Percentiles rank a stretch among this genome's conserved stretches.
Evolutionary conservation across 2,888 invertebrate genomes (phyloP).

Genomic region (Lamellibrachia columna): DNA sequence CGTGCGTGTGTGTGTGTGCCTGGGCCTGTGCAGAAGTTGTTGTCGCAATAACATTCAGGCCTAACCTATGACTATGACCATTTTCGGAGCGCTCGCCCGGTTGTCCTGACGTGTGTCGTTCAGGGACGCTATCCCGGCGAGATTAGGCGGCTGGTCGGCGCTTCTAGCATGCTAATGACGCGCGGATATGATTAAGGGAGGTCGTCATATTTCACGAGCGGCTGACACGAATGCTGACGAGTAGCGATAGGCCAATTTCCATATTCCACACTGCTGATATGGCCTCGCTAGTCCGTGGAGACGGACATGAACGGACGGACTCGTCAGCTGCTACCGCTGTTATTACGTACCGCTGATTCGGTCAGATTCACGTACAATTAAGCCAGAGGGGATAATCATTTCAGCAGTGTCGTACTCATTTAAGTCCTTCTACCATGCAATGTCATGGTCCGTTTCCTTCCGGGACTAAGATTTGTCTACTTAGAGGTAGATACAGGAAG

Average conservation of each 20-base stretch:
- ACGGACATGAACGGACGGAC: background rate
- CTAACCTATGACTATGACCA: background rate
- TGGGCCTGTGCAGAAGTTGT: too few relatives aligned
- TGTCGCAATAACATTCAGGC: too few relatives aligned
- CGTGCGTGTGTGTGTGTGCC: too few relatives aligned
- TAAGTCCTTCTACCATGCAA: too few relatives aligned
- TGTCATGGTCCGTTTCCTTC: too few relatives aligned
- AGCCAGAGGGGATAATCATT: too few relatives aligned
- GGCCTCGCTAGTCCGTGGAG: background rate
- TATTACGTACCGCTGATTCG: background rate
- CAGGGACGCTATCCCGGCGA: conserved; percentile 3
- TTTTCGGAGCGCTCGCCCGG: background rate
- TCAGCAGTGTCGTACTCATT: too few relatives aligned
- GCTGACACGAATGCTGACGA: conserved; percentile 16
- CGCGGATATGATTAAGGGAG: background rate
- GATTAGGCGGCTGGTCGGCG: background rate
- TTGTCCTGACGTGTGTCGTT: background rate
- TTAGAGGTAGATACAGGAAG: too few relatives aligned
- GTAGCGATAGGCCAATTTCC: conserved; percentile 12
- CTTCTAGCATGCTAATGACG: background rate
- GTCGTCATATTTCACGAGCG: conserved; percentile 16
- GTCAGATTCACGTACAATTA: too few relatives aligned
- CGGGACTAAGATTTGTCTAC: too few relatives aligned
- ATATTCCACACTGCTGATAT: conserved; percentile 9
- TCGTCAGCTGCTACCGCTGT: background rate